Evolutionary conservation across 2,888 invertebrate genomes (phyloP), one percentile per base, ranked within the genome.

Genomic region (Thymelicus acteon): DNA sequence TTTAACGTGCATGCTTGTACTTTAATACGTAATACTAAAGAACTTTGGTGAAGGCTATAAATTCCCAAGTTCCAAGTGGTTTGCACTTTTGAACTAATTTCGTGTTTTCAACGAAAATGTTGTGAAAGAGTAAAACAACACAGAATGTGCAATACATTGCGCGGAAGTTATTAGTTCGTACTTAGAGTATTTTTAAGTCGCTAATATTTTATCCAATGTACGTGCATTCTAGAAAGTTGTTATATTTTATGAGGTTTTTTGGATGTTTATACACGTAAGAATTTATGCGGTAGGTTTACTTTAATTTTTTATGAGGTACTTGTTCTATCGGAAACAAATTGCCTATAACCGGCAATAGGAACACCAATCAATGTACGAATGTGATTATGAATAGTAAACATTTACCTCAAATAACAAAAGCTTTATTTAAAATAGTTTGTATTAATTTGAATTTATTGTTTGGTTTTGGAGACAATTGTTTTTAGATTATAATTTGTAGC

Each of bases 21-120:
- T 57, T 57, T 37, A 57, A 57, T 57, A 31, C 31, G 31, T 37
- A 57, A 8, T 37, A 31, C 69, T 54, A 63, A 70, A 63, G 58
- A 64, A 70, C 69, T 70, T 69, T 57, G 40, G 24, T 31, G 49
- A 64, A 57, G 49, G 69, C 69, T 49, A 70, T 70, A 70, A 70
- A 70, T 70, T 63, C 49, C 40, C 63, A 49, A 31, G 63, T 49
- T 63, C 61, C 62, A 31, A 70, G 69, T 70, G 69, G 60, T 70
- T 70, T 70, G 69, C 69, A 63, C 69, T 70, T 70, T 63, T 47
- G 63, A 70, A 70, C 70, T 70, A 70, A 70, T 70, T 70, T 64
- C 37, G 64, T 60, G 63, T 60, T 70, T 64, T 49, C 70, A 64
- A 70, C 69, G 61, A 70, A 60, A 69, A 54, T 60, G 24, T 70